Evolutionary conservation across 2,888 invertebrate genomes (phyloP).

Genomic region (Entomobrya multifasciata): DNA sequence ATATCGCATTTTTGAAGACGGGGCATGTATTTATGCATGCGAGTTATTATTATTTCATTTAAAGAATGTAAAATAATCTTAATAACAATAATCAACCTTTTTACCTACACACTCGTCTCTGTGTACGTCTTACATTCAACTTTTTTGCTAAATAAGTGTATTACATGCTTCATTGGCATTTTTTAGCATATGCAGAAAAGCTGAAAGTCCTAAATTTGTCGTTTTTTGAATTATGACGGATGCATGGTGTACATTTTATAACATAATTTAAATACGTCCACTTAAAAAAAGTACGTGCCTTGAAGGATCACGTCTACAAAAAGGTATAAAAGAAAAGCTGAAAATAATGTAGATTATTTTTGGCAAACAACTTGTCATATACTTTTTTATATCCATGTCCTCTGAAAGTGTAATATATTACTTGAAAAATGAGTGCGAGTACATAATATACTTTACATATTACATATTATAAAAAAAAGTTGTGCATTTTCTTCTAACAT

Average conservation of each 20-base stretch:
- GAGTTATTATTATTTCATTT: slow-evolving; percentile 52
- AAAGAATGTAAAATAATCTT: slow-evolving; percentile 37
- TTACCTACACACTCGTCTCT: slow-evolving; percentile 23
- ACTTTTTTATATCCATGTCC: background rate
- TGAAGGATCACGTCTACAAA: slow-evolving; percentile 47
- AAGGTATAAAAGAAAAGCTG: slow-evolving; percentile 28
- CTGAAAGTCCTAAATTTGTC: slow-evolving; percentile 69
- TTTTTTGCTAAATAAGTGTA: background rate
- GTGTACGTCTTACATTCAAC: background rate
- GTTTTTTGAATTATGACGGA: slow-evolving; percentile 63
- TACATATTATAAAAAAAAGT: too few species aligned
- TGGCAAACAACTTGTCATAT: slow-evolving; percentile 51
- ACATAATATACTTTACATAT: too few species aligned
- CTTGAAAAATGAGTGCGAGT: too few species aligned
- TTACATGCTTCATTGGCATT: slow-evolving; percentile 24
- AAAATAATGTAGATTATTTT: slow-evolving; percentile 58
- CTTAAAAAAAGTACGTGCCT: slow-evolving; percentile 51
- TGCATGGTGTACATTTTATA: slow-evolving; percentile 38
- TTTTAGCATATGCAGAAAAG: slow-evolving; percentile 45
- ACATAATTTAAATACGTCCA: slow-evolving; percentile 45
- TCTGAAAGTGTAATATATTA: slow-evolving; percentile 17
- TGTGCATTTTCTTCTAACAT: background rate
- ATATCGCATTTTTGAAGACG: background rate
- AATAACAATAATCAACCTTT: slow-evolving; percentile 52
- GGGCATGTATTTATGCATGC: slow-evolving; percentile 24